phyloP scores from a whole-genome alignment of 1,140 invertebrate species.

The Monochamus saltuarius region DNA sequence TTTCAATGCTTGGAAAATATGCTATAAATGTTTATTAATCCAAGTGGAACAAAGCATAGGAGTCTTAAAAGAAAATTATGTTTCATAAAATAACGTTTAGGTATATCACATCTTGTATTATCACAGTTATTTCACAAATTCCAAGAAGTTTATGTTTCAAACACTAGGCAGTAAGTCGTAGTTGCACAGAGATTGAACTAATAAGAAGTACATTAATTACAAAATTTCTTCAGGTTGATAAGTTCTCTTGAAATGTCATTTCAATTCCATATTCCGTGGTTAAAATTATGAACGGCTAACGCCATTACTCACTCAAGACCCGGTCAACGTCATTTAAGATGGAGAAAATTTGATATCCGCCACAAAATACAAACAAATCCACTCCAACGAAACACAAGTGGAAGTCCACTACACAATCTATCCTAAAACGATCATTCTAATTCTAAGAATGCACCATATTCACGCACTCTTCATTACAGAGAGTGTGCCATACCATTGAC shows the following conservation, averaged over 20 bases:
- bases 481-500: slow-evolving; percentile 40
- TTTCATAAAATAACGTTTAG: not conserved
- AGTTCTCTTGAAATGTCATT: slow-evolving; percentile 38
- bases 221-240: slow-evolving; percentile 25
- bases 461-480: slow-evolving; percentile 32
- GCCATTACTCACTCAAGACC: slow-evolving; percentile 44
- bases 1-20: too few relatives aligned
- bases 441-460: slow-evolving; percentile 38
- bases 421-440: slow-evolving; percentile 24
- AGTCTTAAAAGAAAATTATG: too few relatives aligned
- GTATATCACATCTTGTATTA: slow-evolving; percentile 45
- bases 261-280: slow-evolving; percentile 35
- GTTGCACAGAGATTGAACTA: slow-evolving; percentile 9
- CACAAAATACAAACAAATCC: slow-evolving; percentile 21
- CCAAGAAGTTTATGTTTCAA: slow-evolving; percentile 19
- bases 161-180: slow-evolving; percentile 9
- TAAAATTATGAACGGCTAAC: slow-evolving; percentile 42
- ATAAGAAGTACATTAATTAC: slow-evolving; percentile 18
- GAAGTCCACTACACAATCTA: slow-evolving; percentile 24
- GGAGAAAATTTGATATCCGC: slow-evolving; percentile 15
- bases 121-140: slow-evolving; percentile 41
- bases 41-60: too few relatives aligned
- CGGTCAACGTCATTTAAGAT: slow-evolving; percentile 45
- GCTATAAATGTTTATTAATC: too few relatives aligned
- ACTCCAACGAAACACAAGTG: slow-evolving; percentile 22